Evolutionary conservation across 2,113 vertebrate species (phyloP), one percentile per base, ranked within the genome.

Genomic region (Thunnus maccoyii): DNA sequence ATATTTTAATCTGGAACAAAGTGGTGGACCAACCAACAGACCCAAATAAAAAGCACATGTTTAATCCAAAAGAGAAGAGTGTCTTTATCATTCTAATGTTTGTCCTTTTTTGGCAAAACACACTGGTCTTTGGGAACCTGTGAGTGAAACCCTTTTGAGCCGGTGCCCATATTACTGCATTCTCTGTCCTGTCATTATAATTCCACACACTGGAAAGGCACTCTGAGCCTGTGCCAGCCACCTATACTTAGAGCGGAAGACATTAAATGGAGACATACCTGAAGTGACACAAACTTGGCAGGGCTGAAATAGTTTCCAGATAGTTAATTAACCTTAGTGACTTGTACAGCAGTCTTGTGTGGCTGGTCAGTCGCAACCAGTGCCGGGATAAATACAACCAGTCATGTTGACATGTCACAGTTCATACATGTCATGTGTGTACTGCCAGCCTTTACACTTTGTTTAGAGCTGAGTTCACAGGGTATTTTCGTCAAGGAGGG

Each of bases 211-310:
- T 69, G 50, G 87, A 84, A 89, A 90, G 78, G 67, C 36, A 67
- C 70, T 72, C 46, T 27, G 86, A 86, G 86, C 72, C 72, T 2
- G 44, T 86, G 85, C 87, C 91, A 93, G 90, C 89, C 88, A 78
- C 2, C 77, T 88, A 71, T 90, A 90, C 87, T 93, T 91, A 90
- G 73, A 86, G 80, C 79, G 87, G 89, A 88, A 94, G 84, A 82
- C 86, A 73, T 92, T 90, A 86, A 92, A 88, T 79, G 78, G 91
- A 93, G 88, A 90, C 89, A 92, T 93, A 94, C 89, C 92, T 93
- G 88, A 93, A 92, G 94, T 94, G 94, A 94, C 94, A 93, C 82
- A 88, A 88, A 92, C 89, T 93, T 94, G 94, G 93, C 94, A 82
- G 87, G 52, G 48, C 82, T 27, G 2, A 88, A 93, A 93, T 91